Evolutionary conservation across 2,113 vertebrate species (phyloP).

Genomic region (Bombycilla garrulus): DNA sequence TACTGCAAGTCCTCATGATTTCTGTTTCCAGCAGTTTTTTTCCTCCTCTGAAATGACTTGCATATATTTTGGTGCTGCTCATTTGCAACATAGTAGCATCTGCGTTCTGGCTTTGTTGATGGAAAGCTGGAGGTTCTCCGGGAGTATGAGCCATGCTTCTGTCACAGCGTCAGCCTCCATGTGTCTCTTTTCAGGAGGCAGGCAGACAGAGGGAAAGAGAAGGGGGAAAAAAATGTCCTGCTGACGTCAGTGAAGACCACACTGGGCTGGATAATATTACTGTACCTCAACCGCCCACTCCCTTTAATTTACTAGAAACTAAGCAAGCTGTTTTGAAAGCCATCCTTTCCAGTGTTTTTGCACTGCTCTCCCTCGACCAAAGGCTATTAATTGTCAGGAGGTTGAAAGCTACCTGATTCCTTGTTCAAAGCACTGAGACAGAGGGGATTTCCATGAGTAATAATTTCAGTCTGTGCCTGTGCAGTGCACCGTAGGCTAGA

Average conservation of each 20-base stretch:
- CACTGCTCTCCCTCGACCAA: slow-evolving; percentile 30
- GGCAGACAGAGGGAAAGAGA: not conserved
- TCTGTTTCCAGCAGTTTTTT: slow-evolving; percentile 49
- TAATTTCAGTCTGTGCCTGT: slow-evolving; percentile 73
- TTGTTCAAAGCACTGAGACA: slow-evolving; percentile 64
- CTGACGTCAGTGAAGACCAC: slow-evolving; percentile 72
- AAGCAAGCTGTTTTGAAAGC: slow-evolving; percentile 62
- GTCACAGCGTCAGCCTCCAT: slow-evolving; percentile 21
- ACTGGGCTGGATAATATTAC: slow-evolving; percentile 60
- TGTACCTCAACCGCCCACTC: slow-evolving; percentile 65
- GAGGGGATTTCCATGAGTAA: slow-evolving; percentile 80
- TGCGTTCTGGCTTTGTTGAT: not conserved
- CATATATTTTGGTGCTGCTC: slow-evolving; percentile 28
- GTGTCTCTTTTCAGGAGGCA: slow-evolving; percentile 9
- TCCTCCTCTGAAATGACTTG: slow-evolving; percentile 44
- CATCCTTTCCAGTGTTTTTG: slow-evolving; percentile 33
- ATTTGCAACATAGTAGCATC: not conserved
- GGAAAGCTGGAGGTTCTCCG: slow-evolving; percentile 36
- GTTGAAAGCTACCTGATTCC: slow-evolving; percentile 74
- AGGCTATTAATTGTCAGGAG: slow-evolving; percentile 65
- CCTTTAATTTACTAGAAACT: slow-evolving; percentile 72
- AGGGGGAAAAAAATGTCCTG: not conserved
- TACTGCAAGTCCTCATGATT: not conserved
- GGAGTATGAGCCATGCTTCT: slow-evolving; percentile 13
- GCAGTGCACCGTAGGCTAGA: slow-evolving; percentile 66